phyloP scores from a whole-genome alignment of 2,113 vertebrate genomes.

The Chunga burmeisteri region DNA sequence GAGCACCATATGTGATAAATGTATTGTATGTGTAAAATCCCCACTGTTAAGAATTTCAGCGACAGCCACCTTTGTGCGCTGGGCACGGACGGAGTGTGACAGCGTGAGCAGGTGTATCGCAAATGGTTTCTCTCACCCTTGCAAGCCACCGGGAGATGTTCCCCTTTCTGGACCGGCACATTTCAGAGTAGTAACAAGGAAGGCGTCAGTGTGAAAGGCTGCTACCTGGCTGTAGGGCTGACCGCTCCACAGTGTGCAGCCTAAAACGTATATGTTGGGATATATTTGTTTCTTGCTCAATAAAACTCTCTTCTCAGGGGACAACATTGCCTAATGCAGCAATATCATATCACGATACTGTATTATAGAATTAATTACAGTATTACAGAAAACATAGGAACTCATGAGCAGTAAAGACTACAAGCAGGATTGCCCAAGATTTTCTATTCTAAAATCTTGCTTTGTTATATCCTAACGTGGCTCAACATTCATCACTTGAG shows the following conservation, averaged over 20 bases:
- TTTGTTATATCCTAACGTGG: slow-evolving; percentile 1
- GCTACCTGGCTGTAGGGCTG: background rate
- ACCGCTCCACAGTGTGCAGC: background rate
- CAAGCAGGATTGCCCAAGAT: background rate
- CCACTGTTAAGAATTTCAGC: slow-evolving; percentile 3
- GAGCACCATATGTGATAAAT: background rate
- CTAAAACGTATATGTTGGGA: background rate
- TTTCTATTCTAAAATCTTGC: slow-evolving; percentile 14
- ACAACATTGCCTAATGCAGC: background rate
- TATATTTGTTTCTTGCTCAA: background rate
- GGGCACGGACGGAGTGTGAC: background rate
- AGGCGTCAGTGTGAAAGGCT: background rate
- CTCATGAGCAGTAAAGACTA: background rate
- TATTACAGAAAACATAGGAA: background rate
- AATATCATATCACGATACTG: background rate
- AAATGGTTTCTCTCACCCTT: background rate
- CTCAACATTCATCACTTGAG: slow-evolving; percentile 26
- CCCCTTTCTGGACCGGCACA: background rate
- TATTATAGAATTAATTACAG: background rate
- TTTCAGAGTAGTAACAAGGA: background rate
- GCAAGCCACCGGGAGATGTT: background rate
- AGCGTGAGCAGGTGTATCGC: background rate
- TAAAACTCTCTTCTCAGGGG: background rate
- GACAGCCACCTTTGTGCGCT: background rate
- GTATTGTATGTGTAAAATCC: background rate